A percentile compares a stretch with the other conserved stretches of the same genome.
Conservation (phyloP, 2,888 invertebrate genomes). For the Opisthograptis luteolata region DNA sequence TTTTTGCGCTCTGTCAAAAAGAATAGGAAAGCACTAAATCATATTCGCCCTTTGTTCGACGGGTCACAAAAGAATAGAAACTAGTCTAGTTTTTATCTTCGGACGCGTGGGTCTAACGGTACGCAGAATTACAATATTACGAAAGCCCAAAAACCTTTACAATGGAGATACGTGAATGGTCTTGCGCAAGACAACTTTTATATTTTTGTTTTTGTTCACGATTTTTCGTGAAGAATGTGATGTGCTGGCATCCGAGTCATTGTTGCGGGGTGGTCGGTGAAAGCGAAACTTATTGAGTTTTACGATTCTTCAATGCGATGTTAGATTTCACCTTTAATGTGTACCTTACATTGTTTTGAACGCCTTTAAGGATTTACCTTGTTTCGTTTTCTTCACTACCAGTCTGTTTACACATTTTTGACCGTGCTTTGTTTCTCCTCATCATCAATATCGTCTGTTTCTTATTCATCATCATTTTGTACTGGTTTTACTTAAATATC, state of each 20-base stretch:
- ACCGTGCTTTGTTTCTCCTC: too few relatives aligned
- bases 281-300: conserved; percentile 57
- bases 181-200: conserved; percentile 69
- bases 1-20: conserved; percentile 32
- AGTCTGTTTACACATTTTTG: too few relatives aligned
- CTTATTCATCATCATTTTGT: too few relatives aligned
- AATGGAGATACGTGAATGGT: conserved; percentile 67
- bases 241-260: conserved; percentile 59
- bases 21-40: conserved; percentile 71
- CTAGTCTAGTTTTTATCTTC: conserved; percentile 70
- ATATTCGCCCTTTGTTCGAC: conserved; percentile 69
- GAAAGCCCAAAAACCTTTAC: conserved; percentile 67
- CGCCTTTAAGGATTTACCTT: neutral
- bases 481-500: too few relatives aligned
- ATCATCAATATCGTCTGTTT: too few relatives aligned
- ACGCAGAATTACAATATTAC: conserved; percentile 59
- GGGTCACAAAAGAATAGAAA: conserved; percentile 68
- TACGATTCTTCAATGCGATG: conserved; percentile 37
- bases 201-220: conserved; percentile 70
- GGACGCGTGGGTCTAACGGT: conserved; percentile 72
- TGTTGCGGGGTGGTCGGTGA: conserved; percentile 74
- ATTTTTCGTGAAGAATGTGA: conserved; percentile 67
- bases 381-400: too few relatives aligned
- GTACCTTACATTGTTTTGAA: conserved; percentile 14
- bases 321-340: conserved; percentile 35